Evolutionary conservation across 2,797 vertebrate genomes (phyloP).

Genomic region (Ctenosaura bakeri): DNA sequence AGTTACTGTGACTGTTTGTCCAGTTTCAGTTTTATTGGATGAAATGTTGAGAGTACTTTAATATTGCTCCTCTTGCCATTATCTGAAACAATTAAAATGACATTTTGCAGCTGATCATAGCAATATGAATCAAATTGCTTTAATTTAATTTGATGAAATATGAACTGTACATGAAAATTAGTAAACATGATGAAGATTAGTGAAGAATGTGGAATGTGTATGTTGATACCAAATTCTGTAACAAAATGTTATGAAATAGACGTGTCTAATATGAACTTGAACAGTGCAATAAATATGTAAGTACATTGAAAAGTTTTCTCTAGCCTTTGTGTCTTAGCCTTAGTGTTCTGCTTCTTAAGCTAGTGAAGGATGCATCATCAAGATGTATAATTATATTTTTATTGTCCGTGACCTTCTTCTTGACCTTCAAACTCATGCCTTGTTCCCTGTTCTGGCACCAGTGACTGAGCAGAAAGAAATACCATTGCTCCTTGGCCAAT

Average conservation of each 20-base stretch:
- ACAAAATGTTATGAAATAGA: not conserved
- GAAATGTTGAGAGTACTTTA: not conserved
- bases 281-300: not conserved
- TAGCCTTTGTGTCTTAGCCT: not conserved
- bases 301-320: too few relatives aligned
- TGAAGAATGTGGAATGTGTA: not conserved
- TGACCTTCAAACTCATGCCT: slow-evolving; percentile 1
- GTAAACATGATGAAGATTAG: not conserved
- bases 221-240: not conserved
- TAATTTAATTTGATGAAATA: not conserved
- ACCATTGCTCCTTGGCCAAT: not conserved
- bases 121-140: not conserved
- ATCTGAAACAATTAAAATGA: not conserved
- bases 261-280: not conserved
- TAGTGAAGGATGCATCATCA: not conserved
- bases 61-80: not conserved
- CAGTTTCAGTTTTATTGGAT: not conserved
- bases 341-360: not conserved
- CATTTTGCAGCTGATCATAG: not conserved
- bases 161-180: not conserved
- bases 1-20: not conserved
- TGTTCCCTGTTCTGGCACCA: not conserved
- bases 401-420: not conserved
- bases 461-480: not conserved
- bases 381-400: not conserved